phyloP scores from a whole-genome alignment of 2,888 invertebrate species.

The Diadegma fenestrale region DNA sequence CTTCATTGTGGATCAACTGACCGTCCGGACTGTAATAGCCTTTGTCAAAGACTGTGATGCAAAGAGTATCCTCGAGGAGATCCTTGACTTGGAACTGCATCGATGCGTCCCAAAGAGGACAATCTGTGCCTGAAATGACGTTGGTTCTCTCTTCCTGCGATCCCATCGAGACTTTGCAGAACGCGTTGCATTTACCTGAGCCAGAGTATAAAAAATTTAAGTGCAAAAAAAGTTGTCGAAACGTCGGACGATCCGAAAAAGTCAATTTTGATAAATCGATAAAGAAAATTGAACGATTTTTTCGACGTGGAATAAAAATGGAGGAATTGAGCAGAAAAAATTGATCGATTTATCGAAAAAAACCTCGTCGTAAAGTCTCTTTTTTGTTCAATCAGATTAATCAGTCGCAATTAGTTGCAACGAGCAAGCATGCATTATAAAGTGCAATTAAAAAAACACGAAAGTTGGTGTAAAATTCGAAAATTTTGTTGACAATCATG shows the following conservation, averaged over 20 bases:
- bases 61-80: constrained; percentile 89
- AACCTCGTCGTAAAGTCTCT: background rate
- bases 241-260: background rate
- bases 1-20: constrained; percentile 78
- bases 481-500: background rate
- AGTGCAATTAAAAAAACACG: constrained; percentile 36
- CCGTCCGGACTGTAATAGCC: constrained; percentile 91
- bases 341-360: constrained; percentile 19
- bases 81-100: constrained; percentile 92
- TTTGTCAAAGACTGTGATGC: constrained; percentile 90
- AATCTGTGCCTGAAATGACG: constrained; percentile 86
- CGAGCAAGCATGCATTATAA: constrained; percentile 54
- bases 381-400: background rate
- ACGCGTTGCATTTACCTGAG: constrained; percentile 89
- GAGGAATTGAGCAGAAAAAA: background rate
- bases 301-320: background rate
- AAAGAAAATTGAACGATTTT: background rate
- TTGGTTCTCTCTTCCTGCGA: constrained; percentile 90
- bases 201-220: background rate
- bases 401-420: constrained; percentile 56
- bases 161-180: constrained; percentile 91
- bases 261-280: background rate
- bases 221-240: background rate
- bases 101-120: constrained; percentile 90
- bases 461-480: constrained; percentile 9